Evolutionary conservation across 2,797 vertebrate species (phyloP), one percentile per base, ranked within the genome.

Genomic region (Bovichtus diacanthus): DNA sequence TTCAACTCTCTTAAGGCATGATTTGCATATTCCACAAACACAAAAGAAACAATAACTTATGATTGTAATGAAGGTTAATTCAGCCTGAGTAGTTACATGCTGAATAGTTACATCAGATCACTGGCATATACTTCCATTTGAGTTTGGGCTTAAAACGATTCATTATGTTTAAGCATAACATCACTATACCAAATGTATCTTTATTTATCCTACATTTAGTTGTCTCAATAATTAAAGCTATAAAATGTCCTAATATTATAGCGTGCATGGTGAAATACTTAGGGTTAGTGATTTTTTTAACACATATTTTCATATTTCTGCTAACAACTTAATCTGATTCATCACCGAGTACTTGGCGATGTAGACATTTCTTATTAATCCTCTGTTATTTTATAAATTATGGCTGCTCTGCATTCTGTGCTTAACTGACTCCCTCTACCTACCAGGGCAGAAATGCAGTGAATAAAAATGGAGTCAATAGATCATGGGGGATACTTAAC

Each of bases 391-490:
- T 74, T 84, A 83, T 88, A 84, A 90, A 87, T 87, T 86, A 86
- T 88, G 61, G 62, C 78, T 88, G 70, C 74, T 92, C 83, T 85
- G 87, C 81, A 89, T 94, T 88, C 83, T 73, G 47, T 74, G 76
- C 83, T 83, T 86, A 87, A 83, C 81, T 78, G 82, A 88, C 76
- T 90, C 84, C 84, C 79, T 85, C 84, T 87, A 90, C 89, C 85
- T 88, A 90, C 83, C 87, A 72, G 85, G 80, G 70, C 82, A 85
- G 88, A 87, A 92, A 93, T 76, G 90, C 85, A 90, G 89, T 91
- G 94, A 94, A 94, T 94, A 93, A 92, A 94, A 94, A 95, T 93
- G 82, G 89, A 94, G 92, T 94, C 94, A 92, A 94, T 95, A 95
- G 95, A 95, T 96, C 93, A 94, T 89, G 87, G 83, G 79, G 91